Base-by-base conservation (phyloP, 2,113 vertebrate species). In the Rhodinocichla rosea region DNA sequence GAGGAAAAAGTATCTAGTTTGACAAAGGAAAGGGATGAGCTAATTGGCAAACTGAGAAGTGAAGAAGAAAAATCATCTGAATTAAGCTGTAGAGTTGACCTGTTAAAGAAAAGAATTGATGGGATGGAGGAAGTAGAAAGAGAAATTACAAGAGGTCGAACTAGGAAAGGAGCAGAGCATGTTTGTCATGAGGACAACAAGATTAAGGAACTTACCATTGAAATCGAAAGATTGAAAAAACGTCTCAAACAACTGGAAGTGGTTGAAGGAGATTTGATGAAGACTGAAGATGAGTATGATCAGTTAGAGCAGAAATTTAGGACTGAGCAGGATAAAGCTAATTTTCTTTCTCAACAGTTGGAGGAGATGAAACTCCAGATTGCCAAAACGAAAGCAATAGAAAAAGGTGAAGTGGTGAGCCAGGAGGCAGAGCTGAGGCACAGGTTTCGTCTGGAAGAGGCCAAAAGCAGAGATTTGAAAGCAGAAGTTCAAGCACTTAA, bases 261-360 rank as follows among this genome's bases (percentile, higher is more conserved):
- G 78, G 98, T 99, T 17, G 99, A 99, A 97, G 99, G 99, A 79
- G 99, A 99, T 94, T 85, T 99, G 91, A 98, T 99, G 98, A 99
- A 99, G 96, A 99, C 99, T 0, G 99, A 99, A 96, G 99, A 99
- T 39, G 98, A 99, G 83, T 99, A 99, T 55, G 99, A 99, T 69
- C 98, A 99, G 65, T 96, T 99, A 74, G 99, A 99, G 98, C 99
- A 98, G 97, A 99, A 98, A 89, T 99, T 99, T 95, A 97, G 98
- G 89, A 99, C 98, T 0, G 99, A 99, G 95, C 99, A 99, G 94
- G 99, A 99, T 87, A 99, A 98, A 96, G 99, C 99, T 11, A 99
- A 99, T 37, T 81, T 98, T 33, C 98, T 99, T 24, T 98, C 98
- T 30, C 98, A 98, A 57, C 97, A 98, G 81, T 94, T 99, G 77